Evolutionary conservation across 2,888 invertebrate species (phyloP).

Genomic region (Rhyacophila evoluta): DNA sequence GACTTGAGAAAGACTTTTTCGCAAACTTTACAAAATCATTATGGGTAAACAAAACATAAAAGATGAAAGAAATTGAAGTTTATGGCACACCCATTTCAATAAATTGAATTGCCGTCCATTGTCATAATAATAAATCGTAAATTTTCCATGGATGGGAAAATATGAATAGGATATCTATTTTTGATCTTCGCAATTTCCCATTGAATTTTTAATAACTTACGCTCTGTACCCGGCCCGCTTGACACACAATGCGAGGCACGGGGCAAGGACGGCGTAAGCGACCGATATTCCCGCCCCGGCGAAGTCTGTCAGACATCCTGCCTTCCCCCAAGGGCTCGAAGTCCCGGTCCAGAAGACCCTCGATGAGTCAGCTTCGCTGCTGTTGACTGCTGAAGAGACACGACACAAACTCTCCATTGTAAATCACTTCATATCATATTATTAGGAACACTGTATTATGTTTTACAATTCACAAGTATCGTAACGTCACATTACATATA

Average conservation of each 20-base stretch:
- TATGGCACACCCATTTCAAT: too few species aligned
- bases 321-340: not conserved
- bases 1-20: too few species aligned
- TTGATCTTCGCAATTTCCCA: not conserved
- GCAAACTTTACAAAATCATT: too few species aligned
- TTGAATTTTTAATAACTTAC: conserved; percentile 31
- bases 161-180: not conserved
- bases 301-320: conserved; percentile 31
- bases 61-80: too few species aligned
- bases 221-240: conserved; percentile 21
- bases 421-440: too few species aligned
- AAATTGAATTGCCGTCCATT: not conserved
- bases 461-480: too few species aligned
- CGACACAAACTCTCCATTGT: not conserved
- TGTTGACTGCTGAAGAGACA: not conserved
- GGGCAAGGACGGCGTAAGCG: conserved; percentile 22
- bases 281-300: conserved; percentile 21
- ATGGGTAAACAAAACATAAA: too few species aligned
- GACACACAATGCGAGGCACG: conserved; percentile 29
- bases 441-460: too few species aligned
- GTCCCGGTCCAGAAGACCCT: not conserved
- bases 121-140: not conserved
- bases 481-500: too few species aligned
- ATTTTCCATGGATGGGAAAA: not conserved
- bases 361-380: not conserved